A percentile compares a stretch with the other conserved stretches of the same genome.
These are phyloP conservation scores for Apolygus lucorum DNA, from an alignment of 1,140 invertebrate genomes.

Conservation along the genomic window DNA sequence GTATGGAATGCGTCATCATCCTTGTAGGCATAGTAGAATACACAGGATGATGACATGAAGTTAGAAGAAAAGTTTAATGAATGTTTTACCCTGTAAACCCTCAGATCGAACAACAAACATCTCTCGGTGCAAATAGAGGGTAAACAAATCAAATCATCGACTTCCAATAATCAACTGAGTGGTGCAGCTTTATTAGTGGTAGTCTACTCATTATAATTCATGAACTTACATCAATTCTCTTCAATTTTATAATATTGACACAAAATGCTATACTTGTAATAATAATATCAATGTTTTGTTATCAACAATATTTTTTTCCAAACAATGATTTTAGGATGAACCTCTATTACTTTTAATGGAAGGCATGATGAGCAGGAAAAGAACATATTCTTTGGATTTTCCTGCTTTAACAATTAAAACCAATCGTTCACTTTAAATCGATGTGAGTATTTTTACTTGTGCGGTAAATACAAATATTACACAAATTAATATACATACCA, in stretches of 20 bases:
- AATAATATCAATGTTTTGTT: conserved; percentile 5
- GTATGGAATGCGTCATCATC: no score
- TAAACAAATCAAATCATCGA: no score
- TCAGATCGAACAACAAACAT: no score
- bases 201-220: conserved; percentile 1
- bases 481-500: conserved; percentile 6
- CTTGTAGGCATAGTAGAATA: no score
- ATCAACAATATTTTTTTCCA: not conserved
- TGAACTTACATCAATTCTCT: conserved; percentile 4
- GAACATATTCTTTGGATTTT: not conserved
- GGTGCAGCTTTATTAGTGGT: not conserved
- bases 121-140: no score
- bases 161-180: not conserved
- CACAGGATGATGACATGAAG: no score
- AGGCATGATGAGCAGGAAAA: conserved; percentile 2
- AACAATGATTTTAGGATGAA: not conserved
- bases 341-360: not conserved
- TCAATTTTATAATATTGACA: not conserved
- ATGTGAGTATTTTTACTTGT: not conserved
- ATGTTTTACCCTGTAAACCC: no score
- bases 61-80: no score
- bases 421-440: not conserved
- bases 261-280: not conserved
- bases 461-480: conserved; percentile 1
- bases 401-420: not conserved